Conservation (phyloP, 2,113 vertebrate genomes). For the Dipodomys spectabilis region DNA sequence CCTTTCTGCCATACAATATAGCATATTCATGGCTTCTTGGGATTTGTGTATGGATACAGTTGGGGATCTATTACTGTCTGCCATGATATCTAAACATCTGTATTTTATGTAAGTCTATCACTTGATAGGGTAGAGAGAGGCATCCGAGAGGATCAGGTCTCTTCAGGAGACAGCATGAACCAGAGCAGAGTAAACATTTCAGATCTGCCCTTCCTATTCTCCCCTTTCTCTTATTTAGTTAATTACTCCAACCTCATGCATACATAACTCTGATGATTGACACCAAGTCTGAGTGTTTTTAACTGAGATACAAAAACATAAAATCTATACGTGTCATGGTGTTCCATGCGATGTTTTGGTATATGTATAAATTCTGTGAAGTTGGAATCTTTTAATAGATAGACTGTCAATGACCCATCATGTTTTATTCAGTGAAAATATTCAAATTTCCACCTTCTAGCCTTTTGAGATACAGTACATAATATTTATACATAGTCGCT, state of each 20-base stretch:
- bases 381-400: not conserved
- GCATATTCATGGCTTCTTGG: not conserved
- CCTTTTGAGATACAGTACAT: not conserved
- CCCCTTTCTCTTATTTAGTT: not conserved
- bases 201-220: not conserved
- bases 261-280: not conserved
- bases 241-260: not conserved
- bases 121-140: not conserved
- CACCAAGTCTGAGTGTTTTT: not conserved
- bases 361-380: not conserved
- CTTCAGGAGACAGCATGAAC: not conserved
- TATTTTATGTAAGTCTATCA: not conserved
- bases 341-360: not conserved
- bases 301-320: not conserved
- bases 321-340: not conserved
- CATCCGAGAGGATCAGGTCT: not conserved
- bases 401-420: not conserved
- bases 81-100: not conserved
- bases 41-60: not conserved
- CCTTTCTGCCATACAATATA: not conserved
- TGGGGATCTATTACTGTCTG: not conserved
- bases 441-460: accelerated
- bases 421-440: not conserved
- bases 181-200: not conserved
- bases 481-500: not conserved